Evolutionary conservation across 2,888 invertebrate genomes (phyloP), one percentile per base, ranked within the genome.

Genomic region (Caradrina clavipalpis): DNA sequence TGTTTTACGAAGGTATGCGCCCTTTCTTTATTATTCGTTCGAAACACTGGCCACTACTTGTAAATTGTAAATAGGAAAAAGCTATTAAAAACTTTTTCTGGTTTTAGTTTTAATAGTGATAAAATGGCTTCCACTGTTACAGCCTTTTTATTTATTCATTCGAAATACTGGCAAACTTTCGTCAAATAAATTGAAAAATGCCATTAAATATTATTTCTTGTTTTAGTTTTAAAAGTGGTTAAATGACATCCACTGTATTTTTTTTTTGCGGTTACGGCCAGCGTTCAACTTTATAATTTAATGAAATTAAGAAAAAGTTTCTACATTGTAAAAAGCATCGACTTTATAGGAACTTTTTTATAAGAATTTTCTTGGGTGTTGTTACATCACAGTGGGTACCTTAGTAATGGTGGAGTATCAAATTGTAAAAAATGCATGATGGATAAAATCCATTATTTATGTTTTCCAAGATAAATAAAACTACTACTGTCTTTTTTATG

Each of bases 41-140:
- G 13, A 31, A 54, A 73, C 4, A 22, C 19, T 57, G 50, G 47
- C 31, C n/a, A 42, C 13, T 47, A 17, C 10, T 4, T 0, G 26
- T 54, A n/a, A 64, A 53, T 64, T n/a, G 15, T 47, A 22, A 39
- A 17, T 10, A 13, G 2, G 4, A 7, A 65, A 65, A 65, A 1
- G 15, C 35, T 64, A 72, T 45, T 62, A 35, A 15, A 0, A 0
- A 8, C 21, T n/a, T 35, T 19, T 49, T 13, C 6, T 17, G 4
- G 0, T 13, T 13, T 72, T 1, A 0, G 11, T 47, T n/a, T 53
- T 35, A 42, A 1, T 42, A 15, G 11, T 50, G 13, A 0, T 15
- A 11, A 62, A 15, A 73, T 47, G n/a, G 35, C 3, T 45, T 35
- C 1, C 10, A 17, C 2, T 8, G 0, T n/a, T n/a, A n/a, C n/a